Evolutionary conservation across 1,140 invertebrate genomes (phyloP).

Genomic region (Gyrodactylus salaris): DNA sequence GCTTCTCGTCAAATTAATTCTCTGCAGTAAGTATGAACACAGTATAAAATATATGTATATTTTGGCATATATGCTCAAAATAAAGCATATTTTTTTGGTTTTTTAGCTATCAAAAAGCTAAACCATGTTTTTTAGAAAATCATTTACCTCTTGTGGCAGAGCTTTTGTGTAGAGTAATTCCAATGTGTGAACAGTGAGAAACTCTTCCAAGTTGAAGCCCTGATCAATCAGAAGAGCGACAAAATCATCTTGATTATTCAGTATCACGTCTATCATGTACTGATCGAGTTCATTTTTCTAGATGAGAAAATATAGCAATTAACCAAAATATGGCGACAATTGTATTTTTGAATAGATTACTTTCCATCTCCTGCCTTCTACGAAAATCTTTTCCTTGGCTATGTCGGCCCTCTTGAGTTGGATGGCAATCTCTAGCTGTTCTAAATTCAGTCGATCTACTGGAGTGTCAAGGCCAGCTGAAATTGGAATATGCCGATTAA

Average conservation of each 20-base stretch:
- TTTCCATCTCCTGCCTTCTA: background rate
- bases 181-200: constrained; percentile 52
- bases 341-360: background rate
- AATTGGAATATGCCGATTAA: background rate
- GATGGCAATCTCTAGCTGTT: constrained; percentile 6
- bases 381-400: constrained; percentile 8
- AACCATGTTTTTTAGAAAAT: no score
- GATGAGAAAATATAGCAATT: background rate
- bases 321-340: background rate
- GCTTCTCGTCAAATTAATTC: no score
- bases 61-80: no score
- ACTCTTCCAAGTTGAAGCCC: constrained; percentile 75
- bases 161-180: constrained; percentile 44
- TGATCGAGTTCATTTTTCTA: constrained; percentile 30
- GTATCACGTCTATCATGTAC: constrained; percentile 72
- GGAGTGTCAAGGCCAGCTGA: background rate
- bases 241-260: constrained; percentile 73
- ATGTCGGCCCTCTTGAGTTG: constrained; percentile 9
- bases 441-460: background rate
- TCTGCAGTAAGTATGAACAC: no score
- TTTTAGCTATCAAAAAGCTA: no score
- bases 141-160: background rate
- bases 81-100: no score
- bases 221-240: constrained; percentile 68
- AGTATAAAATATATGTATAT: no score